A percentile compares a stretch with the other conserved stretches of the same genome.
Conservation (phyloP, 2,888 invertebrate species). For the Labia minor region DNA sequence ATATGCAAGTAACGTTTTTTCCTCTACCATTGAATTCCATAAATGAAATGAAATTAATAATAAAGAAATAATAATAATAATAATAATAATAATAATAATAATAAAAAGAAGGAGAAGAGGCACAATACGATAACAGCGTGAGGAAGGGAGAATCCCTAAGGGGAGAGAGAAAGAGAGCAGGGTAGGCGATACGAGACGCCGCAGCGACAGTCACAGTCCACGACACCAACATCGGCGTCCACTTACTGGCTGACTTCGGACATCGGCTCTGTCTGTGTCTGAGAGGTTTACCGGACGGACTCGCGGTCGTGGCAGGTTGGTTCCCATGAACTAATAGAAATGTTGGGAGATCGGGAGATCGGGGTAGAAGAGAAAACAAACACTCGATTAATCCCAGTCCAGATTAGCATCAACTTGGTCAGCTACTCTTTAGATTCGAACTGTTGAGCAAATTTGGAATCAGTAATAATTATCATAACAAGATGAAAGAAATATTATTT, state of each 20-base stretch:
- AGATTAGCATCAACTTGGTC: background rate
- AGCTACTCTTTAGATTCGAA: background rate
- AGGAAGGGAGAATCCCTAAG: too few species aligned
- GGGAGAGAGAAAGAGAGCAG: too few species aligned
- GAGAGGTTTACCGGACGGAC: conserved; percentile 4
- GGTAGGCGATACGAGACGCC: background rate
- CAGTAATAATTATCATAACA: too few species aligned
- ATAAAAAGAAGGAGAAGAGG: too few species aligned
- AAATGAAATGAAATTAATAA: too few species aligned
- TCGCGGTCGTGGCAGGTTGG: conserved; percentile 13
- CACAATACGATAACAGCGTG: too few species aligned
- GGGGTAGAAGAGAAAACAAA: conserved; percentile 1
- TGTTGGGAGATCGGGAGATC: background rate
- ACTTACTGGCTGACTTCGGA: background rate
- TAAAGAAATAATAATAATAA: too few species aligned
- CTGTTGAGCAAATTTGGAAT: background rate
- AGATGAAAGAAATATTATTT: too few species aligned
- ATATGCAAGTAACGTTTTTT: too few species aligned
- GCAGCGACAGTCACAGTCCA: conserved; percentile 1
- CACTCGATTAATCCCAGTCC: conserved; percentile 8
- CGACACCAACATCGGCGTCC: conserved; percentile 13
- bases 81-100: too few species aligned
- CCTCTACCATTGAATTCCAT: too few species aligned
- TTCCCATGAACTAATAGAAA: background rate
- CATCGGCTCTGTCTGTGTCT: conserved; percentile 5